Evolutionary conservation across 1,140 invertebrate genomes (phyloP).

Genomic region (Charaxes varanes): DNA sequence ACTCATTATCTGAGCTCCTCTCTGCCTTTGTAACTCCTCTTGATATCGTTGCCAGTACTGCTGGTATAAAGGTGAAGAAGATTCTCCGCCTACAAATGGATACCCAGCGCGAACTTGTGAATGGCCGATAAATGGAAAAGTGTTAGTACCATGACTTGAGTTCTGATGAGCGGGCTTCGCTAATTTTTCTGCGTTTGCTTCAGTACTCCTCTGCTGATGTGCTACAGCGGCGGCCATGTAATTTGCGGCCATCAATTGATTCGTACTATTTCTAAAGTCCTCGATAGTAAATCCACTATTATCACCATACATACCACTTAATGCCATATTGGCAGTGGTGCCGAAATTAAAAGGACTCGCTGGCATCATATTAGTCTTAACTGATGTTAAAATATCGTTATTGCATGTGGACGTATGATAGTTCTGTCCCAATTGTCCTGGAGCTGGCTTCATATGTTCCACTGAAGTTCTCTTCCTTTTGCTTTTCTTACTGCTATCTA

Average conservation of each 20-base stretch:
- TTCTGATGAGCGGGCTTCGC: slow-evolving; percentile 66
- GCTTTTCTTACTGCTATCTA: slow-evolving; percentile 41
- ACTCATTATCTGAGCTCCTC: slow-evolving; percentile 67
- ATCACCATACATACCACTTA: slow-evolving; percentile 74
- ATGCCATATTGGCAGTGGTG: slow-evolving; percentile 72
- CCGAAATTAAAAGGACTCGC: slow-evolving; percentile 83
- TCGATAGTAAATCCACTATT: slow-evolving; percentile 77
- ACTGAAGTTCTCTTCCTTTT: slow-evolving; percentile 56
- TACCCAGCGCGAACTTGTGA: slow-evolving; percentile 71
- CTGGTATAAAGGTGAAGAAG: slow-evolving; percentile 79
- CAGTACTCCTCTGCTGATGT: slow-evolving; percentile 59
- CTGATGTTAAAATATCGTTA: slow-evolving; percentile 44
- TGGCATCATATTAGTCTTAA: slow-evolving; percentile 77
- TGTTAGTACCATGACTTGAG: slow-evolving; percentile 55
- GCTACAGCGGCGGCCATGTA: slow-evolving; percentile 73
- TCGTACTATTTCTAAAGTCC: slow-evolving; percentile 75
- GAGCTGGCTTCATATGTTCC: slow-evolving; percentile 72
- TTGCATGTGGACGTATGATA: slow-evolving; percentile 38
- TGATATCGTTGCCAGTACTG: slow-evolving; percentile 79
- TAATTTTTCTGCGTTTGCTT: slow-evolving; percentile 61
- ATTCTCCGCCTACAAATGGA: slow-evolving; percentile 76
- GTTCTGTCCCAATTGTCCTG: slow-evolving; percentile 70
- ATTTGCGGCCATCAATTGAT: slow-evolving; percentile 74
- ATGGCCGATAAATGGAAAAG: slow-evolving; percentile 72
- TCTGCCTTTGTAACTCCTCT: slow-evolving; percentile 75